phyloP scores from a whole-genome alignment of 2,888 invertebrate genomes.

The Campopleginae sp. region DNA sequence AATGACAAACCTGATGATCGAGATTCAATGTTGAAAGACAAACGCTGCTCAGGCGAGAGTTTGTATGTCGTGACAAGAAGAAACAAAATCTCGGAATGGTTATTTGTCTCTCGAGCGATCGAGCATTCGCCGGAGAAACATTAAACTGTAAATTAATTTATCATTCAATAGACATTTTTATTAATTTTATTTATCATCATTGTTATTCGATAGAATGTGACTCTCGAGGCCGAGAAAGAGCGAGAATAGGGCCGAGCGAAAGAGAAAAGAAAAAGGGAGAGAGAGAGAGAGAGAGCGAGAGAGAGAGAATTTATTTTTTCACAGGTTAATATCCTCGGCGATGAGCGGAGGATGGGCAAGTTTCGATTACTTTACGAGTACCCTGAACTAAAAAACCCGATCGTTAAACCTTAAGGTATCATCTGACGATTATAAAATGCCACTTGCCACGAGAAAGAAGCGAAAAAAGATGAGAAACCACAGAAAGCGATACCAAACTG shows the following conservation, averaged over 20 bases:
- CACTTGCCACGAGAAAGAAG: conserved; percentile 32
- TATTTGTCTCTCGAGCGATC: not conserved
- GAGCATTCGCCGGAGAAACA: conserved; percentile 24
- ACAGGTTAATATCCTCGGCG: conserved; percentile 7
- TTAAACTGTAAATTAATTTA: conserved; percentile 24
- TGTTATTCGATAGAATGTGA: conserved; percentile 24
- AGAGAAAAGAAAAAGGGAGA: not conserved
- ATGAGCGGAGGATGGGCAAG: conserved; percentile 19
- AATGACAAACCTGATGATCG: conserved; percentile 55
- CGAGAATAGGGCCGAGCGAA: not conserved
- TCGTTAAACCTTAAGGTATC: conserved; percentile 58
- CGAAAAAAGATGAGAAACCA: not conserved
- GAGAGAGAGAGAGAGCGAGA: conserved; percentile 17
- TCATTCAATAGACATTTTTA: not conserved
- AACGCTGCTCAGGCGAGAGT: not conserved
- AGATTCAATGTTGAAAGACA: conserved; percentile 34
- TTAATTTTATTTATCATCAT: not conserved
- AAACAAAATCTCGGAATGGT: conserved; percentile 1
- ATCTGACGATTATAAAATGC: conserved; percentile 47
- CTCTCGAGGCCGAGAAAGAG: not conserved
- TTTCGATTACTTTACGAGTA: conserved; percentile 80
- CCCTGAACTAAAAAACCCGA: conserved; percentile 69
- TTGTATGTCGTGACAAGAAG: not conserved
- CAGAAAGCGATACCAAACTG: not conserved
- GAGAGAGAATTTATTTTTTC: conserved; percentile 48